Evolutionary conservation across 2,113 vertebrate genomes (phyloP), one percentile per base, ranked within the genome.

Genomic region (Promerops cafer): DNA sequence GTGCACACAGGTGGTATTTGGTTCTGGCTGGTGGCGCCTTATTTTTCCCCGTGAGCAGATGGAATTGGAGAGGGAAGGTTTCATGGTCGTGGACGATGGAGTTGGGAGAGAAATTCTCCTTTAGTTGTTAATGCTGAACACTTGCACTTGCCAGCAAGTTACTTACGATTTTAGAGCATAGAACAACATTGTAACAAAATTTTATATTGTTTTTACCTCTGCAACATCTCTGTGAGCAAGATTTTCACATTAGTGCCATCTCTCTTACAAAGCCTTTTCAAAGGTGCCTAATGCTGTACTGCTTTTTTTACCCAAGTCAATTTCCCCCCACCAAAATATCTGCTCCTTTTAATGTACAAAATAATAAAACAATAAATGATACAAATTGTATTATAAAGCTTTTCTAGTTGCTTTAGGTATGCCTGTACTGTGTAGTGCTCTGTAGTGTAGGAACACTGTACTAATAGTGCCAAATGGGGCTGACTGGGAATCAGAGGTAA

Each of bases 321-420:
- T 84, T 88, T 7, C 1, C 5, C 2, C 9, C 1, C 4, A 2
- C 13, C 5, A 2, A n/a, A 37, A 52, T 74, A 3, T 28, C 37
- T 69, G 10, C 16, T 87, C 8, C 42, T 83, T 60, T 61, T 53
- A 61, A 30, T 23, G 15, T 45, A 26, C 31, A 44, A 40, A 90
- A 59, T 45, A 91, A 33, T 61, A n/a, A 66, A 87, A 1, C 9
- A 47, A 5, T 17, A 50, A 70, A 56, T 1, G 0, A 35, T 44
- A 2, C 39, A 40, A 42, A 44, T 45, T 21, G 9, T 44, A 16
- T 78, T n/a, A 10, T 2, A 24, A 44, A 50, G 10, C 37, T 68
- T 85, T 57, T 24, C 22, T 31, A 10, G 13, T 68, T 60, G 12
- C 37, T 54, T 70, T 47, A 33, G 28, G 8, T 54, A 8, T n/a